phyloP scores from a whole-genome alignment of 2,113 vertebrate genomes.

The Phylloscopus whistleri region DNA sequence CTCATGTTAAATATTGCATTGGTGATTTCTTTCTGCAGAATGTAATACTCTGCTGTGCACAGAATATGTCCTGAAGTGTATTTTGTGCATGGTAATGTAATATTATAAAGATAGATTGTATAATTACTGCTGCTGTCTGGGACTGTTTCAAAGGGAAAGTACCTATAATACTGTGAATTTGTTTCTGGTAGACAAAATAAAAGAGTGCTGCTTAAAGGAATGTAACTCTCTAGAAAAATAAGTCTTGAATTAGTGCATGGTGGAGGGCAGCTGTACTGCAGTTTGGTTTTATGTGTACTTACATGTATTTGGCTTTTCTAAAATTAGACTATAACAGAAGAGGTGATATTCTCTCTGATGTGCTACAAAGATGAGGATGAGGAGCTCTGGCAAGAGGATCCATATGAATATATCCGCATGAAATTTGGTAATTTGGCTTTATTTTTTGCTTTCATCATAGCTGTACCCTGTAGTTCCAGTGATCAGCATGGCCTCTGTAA shows the following conservation, averaged over 20 bases:
- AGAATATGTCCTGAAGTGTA: background rate
- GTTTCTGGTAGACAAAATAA: background rate
- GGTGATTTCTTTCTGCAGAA: background rate
- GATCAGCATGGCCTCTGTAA: background rate
- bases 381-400: slow-evolving; percentile 96
- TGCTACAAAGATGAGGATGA: slow-evolving; percentile 98
- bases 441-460: background rate
- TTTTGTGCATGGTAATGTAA: background rate
- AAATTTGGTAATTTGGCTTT: slow-evolving; percentile 86
- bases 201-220: background rate
- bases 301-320: background rate
- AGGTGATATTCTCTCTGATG: slow-evolving; percentile 96
- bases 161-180: background rate
- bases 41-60: background rate
- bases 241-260: background rate
- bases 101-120: background rate
- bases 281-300: background rate
- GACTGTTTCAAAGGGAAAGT: background rate
- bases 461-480: background rate
- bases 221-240: background rate
- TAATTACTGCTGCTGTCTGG: background rate
- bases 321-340: slow-evolving; percentile 85
- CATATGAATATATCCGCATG: slow-evolving; percentile 94
- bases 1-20: background rate
- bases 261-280: background rate